phyloP scores from a whole-genome alignment of 2,797 vertebrate genomes.

The Etheostoma perlongum region DNA sequence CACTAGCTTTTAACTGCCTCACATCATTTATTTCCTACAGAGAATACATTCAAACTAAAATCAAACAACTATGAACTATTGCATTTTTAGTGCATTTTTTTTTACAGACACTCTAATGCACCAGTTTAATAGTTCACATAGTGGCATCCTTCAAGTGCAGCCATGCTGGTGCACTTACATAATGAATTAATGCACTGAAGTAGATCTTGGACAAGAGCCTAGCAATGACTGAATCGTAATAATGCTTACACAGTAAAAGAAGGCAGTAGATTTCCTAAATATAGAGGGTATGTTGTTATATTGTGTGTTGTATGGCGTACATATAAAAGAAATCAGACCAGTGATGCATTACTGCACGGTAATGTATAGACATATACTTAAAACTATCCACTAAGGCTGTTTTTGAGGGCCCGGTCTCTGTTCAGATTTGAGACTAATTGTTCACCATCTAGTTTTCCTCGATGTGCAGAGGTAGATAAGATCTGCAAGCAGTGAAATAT shows the following conservation, averaged over 20 bases:
- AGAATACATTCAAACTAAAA: neutral
- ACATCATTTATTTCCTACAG: neutral
- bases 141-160: slow-evolving; percentile 3
- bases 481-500: slow-evolving; percentile 46
- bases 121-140: neutral
- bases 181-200: slow-evolving; percentile 16
- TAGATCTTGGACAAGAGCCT: slow-evolving; percentile 28
- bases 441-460: slow-evolving; percentile 43
- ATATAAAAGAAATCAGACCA: neutral
- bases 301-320: slow-evolving; percentile 1
- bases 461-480: slow-evolving; percentile 44
- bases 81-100: neutral
- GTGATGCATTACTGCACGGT: slow-evolving; percentile 1
- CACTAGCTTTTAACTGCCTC: no score
- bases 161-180: slow-evolving; percentile 19
- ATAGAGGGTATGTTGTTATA: neutral
- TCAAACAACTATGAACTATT: neutral
- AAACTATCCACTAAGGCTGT: slow-evolving; percentile 20
- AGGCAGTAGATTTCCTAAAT: slow-evolving; percentile 7
- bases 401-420: slow-evolving; percentile 23
- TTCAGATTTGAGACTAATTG: slow-evolving; percentile 46
- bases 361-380: neutral
- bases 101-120: neutral
- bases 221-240: slow-evolving; percentile 26
- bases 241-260: slow-evolving; percentile 13